Percentiles rank a stretch among this genome's conserved stretches.
phyloP scores from a whole-genome alignment of 2,797 vertebrate species.

The Lutjanus argentimaculatus region DNA sequence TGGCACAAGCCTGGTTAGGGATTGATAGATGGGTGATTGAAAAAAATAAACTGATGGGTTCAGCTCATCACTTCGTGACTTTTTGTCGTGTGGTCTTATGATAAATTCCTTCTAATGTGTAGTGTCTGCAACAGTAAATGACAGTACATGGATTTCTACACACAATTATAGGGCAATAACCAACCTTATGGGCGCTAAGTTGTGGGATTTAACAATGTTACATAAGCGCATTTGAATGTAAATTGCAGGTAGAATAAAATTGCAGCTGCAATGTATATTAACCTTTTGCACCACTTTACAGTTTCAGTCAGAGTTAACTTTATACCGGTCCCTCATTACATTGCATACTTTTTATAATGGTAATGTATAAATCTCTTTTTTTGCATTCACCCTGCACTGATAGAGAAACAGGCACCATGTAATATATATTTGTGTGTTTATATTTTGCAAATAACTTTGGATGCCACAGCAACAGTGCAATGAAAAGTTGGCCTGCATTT shows the following conservation, averaged over 20 bases:
- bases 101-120: background rate
- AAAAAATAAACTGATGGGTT: background rate
- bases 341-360: background rate
- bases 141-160: slow-evolving; percentile 4
- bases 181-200: background rate
- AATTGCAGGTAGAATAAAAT: slow-evolving; percentile 55
- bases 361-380: background rate
- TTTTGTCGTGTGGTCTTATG: background rate
- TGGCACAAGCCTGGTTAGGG: slow-evolving; percentile 89
- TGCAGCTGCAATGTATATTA: slow-evolving; percentile 35
- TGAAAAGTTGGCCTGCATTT: slow-evolving; percentile 6
- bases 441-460: slow-evolving; percentile 3
- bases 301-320: slow-evolving; percentile 49
- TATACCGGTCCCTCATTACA: slow-evolving; percentile 34
- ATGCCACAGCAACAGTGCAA: background rate
- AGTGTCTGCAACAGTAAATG: slow-evolving; percentile 1
- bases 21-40: background rate
- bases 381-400: slow-evolving; percentile 14
- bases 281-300: slow-evolving; percentile 45
- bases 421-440: background rate
- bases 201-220: slow-evolving; percentile 42
- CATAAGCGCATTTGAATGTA: slow-evolving; percentile 61
- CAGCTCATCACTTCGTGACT: background rate
- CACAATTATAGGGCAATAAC: slow-evolving; percentile 27
- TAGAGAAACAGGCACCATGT: background rate